Evolutionary conservation across 2,797 vertebrate species (phyloP), one percentile per base, ranked within the genome.

Genomic region (Parauchenoglanis punctatus): DNA sequence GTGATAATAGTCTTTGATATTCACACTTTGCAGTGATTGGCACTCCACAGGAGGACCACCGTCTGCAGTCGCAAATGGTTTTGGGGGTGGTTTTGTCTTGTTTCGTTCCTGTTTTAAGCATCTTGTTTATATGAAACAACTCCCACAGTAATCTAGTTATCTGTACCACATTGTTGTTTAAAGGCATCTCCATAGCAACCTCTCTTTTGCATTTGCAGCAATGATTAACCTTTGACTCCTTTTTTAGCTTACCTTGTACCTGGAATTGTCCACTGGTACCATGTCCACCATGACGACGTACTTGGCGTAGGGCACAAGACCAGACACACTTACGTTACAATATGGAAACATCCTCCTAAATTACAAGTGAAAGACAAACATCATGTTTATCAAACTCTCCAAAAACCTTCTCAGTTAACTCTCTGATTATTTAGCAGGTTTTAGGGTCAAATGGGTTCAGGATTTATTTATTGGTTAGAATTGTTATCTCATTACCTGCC

Each of bases 261-360:
- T 96, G 92, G 96, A 97, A 76, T 96, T 95, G 54, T 98, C 97
- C 92, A 95, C 94, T 2, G 97, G 97, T 1, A 98, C 95, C 95
- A 99, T 97, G 91, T 99, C 98, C 1, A 98, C 97, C 95, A 99
- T 91, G 89, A 98, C 92, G 91, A 98, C 96, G 89, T 99, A 99
- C 91, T 97, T 98, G 72, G 97, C 96, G 56, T 97, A 97, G 0
- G 97, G 97, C 87, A 97, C 93, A 67, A 99, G 95, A 17, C 97
- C 97, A 0, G 95, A 94, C 0, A 98, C 94, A 86, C 93, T 96
- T 83, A 98, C 94, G 90, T 98, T 98, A 90, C 97, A 98, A 89
- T 98, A 97, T 46, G 97, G 97, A 90, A 99, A 99, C 97, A 98
- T 98, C 88, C 97, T 95, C 94, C 98, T 99, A 92, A 63, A 91